Evolutionary conservation across 2,113 vertebrate species (phyloP).

Genomic region (Reinhardtius hippoglossoides): DNA sequence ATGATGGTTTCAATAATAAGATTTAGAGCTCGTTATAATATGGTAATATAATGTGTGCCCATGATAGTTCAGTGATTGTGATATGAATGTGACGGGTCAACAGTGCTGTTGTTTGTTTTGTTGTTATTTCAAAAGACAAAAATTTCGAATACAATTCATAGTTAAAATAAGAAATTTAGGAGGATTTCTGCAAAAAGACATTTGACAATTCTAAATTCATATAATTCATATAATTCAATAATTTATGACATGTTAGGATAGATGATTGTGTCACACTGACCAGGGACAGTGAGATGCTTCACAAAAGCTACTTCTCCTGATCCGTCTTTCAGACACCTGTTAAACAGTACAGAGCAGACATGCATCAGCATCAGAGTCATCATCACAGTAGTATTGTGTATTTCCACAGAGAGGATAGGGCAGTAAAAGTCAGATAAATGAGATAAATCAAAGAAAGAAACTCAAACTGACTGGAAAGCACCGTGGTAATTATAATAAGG

Average conservation of each 20-base stretch:
- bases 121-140: too few relatives aligned
- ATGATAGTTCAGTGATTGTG: too few relatives aligned
- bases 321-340: constrained; percentile 87
- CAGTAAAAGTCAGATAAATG: neutral
- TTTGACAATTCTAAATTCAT: too few relatives aligned
- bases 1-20: too few relatives aligned
- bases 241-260: neutral
- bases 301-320: constrained; percentile 90
- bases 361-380: neutral
- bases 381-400: neutral
- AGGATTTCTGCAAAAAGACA: too few relatives aligned
- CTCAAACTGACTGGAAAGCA: constrained; percentile 85
- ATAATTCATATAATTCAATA: neutral
- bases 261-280: constrained; percentile 73
- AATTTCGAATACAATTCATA: too few relatives aligned
- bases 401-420: neutral
- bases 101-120: too few relatives aligned
- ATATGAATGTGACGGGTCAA: too few relatives aligned
- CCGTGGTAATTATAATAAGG: constrained; percentile 85
- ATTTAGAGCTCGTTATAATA: too few relatives aligned
- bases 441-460: neutral
- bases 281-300: constrained; percentile 86
- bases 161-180: too few relatives aligned
- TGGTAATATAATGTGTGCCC: too few relatives aligned
- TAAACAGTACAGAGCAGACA: constrained; percentile 6